Evolutionary conservation across 2,113 vertebrate species (phyloP), one percentile per base, ranked within the genome.

Genomic region (Leiothrix lutea): DNA sequence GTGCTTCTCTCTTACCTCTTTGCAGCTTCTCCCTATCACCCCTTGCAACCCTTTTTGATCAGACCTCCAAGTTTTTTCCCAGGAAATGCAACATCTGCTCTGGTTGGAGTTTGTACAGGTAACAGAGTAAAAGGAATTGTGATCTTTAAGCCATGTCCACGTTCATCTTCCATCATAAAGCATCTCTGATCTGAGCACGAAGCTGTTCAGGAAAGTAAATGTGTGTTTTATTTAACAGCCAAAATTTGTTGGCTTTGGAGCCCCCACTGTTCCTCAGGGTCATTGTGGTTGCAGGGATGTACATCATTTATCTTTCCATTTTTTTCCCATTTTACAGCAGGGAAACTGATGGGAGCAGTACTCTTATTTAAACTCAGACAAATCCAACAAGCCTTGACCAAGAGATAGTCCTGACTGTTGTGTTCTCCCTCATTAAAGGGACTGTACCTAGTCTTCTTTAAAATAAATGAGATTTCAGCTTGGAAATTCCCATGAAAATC

Each of bases 111-210:
- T 58, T 28, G 7, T 38, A 5, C 0, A 12, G 57, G 40, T 56
- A 58, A 56, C 1, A 3, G 38, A 42, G 26, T 36, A 50, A 69
- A 72, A 42, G 25, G 40, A 29, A 83, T 28, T 18, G 15, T 62
- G 23, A 23, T 56, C 12, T 73, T 82, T 61, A 42, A 31, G 47
- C 51, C 14, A 22, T n/a, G 33, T 38, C 56, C 16, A 35, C 42
- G 58, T 61, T 8, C 33, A 58, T 38, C 14, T 86, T 88, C 90
- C 51, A 35, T 57, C 35, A 24, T 44, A 51, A 80, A 73, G 8
- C 0, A 2, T 4, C 28, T 24, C 31, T 54, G 26, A 7, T 38
- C 42, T 73, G 64, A 62, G 28, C 42, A 31, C 0, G 1, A 42
- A 64, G 40, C 60, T 64, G 22, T 28, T 84, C 38, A 64, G 51